phyloP scores from a whole-genome alignment of 2,797 vertebrate species.

The Xiphorhynchus erythropygius region DNA sequence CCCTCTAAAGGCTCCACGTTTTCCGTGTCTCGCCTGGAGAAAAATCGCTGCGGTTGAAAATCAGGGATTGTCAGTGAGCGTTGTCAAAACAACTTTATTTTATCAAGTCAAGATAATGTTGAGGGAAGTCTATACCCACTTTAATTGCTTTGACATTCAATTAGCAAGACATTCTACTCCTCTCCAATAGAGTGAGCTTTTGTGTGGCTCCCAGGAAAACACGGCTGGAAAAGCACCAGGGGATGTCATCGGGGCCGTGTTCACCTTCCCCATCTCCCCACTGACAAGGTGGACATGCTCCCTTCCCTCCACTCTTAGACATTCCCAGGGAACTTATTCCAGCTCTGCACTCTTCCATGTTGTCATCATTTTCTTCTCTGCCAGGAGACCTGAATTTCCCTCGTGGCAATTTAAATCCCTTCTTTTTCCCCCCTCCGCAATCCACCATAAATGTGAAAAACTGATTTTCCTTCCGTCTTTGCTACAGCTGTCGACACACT shows the following conservation, averaged over 20 bases:
- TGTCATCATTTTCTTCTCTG: background rate
- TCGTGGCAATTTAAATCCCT: background rate
- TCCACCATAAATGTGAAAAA: background rate
- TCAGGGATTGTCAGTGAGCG: constrained; percentile 30
- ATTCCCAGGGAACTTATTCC: background rate
- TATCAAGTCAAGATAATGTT: constrained; percentile 68
- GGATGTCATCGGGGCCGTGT: background rate
- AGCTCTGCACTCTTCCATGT: background rate
- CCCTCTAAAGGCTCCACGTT: background rate
- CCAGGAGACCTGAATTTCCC: background rate
- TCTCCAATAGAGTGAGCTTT: constrained; percentile 51
- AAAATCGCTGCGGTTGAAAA: constrained; percentile 19
- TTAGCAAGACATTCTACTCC: constrained; percentile 63
- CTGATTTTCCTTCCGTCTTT: background rate
- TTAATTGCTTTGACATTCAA: constrained; percentile 72
- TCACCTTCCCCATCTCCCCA: background rate
- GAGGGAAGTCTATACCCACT: constrained; percentile 52
- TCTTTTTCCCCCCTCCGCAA: too few relatives aligned
- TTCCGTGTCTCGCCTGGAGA: constrained; percentile 13
- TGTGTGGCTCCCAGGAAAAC: constrained; percentile 18
- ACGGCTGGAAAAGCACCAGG: constrained; percentile 18
- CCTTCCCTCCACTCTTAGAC: background rate
- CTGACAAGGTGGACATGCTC: background rate
- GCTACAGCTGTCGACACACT: background rate
- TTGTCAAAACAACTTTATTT: constrained; percentile 73